Percentiles rank a stretch among this genome's conserved stretches.
phyloP scores from a whole-genome alignment of 2,888 invertebrate genomes.

The Argyresthia albistria region DNA sequence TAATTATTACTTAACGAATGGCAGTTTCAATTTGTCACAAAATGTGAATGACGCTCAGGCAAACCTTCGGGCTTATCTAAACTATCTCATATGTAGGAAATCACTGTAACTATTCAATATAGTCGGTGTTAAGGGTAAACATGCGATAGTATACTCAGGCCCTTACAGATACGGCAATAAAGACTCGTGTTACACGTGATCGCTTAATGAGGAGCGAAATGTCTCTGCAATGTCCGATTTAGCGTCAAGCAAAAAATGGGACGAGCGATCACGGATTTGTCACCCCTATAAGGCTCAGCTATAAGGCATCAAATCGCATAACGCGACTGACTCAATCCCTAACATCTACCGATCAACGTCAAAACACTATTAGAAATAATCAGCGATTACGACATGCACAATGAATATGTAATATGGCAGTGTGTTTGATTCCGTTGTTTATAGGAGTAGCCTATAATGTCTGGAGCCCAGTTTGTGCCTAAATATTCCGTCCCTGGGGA shows the following conservation, averaged over 20 bases:
- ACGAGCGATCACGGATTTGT: too few relatives aligned
- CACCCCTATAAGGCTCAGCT: conserved; percentile 8
- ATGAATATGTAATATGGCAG: conserved; percentile 56
- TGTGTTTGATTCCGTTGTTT: conserved; percentile 27
- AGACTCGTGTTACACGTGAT: too few relatives aligned
- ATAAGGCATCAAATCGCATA: conserved; percentile 58
- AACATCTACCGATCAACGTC: background rate
- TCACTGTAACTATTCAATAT: background rate
- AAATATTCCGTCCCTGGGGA: too few relatives aligned
- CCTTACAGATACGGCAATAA: too few relatives aligned
- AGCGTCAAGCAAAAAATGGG: too few relatives aligned
- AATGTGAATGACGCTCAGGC: conserved; percentile 16
- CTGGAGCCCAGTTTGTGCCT: background rate
- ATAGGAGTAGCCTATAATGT: conserved; percentile 36
- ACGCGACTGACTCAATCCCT: conserved; percentile 11
- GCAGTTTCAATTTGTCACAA: conserved; percentile 60
- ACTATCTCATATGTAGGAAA: conserved; percentile 22
- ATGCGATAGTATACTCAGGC: too few relatives aligned
- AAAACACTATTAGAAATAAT: conserved; percentile 25
- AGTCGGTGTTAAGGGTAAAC: too few relatives aligned
- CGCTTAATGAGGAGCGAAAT: too few relatives aligned
- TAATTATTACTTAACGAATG: conserved; percentile 65
- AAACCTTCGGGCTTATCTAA: too few relatives aligned
- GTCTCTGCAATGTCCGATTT: too few relatives aligned
- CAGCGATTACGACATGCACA: conserved; percentile 30